Conservation (phyloP, 2,113 vertebrate species). For the Lipophrys pholis region DNA sequence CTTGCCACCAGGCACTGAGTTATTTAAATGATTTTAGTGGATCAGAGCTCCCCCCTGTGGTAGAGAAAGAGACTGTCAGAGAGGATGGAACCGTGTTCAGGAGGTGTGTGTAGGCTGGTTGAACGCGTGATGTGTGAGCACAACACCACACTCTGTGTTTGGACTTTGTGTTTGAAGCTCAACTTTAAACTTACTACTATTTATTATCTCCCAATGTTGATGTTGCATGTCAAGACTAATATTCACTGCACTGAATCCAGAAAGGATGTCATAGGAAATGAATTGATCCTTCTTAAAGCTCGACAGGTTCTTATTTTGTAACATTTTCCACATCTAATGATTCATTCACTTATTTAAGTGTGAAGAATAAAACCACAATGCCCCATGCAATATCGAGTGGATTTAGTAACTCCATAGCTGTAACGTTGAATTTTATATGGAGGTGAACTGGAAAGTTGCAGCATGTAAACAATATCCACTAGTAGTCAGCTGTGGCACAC, state of each 20-base stretch:
- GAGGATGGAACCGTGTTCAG: constrained; percentile 91
- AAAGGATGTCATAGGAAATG: too few species aligned
- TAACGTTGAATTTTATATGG: neutral
- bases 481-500: too few species aligned
- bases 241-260: too few species aligned
- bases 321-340: neutral
- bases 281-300: neutral
- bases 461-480: too few species aligned
- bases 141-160: neutral
- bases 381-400: neutral
- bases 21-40: constrained; percentile 85
- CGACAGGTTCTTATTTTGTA: neutral
- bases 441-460: neutral
- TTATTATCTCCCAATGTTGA: neutral
- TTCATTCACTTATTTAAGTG: neutral
- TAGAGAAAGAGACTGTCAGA: constrained; percentile 87
- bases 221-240: neutral
- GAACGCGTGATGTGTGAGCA: too few species aligned
- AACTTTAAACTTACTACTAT: neutral
- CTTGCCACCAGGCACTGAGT: constrained; percentile 84
- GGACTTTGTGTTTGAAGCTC: neutral
- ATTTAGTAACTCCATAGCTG: neutral
- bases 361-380: neutral
- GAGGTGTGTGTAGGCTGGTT: constrained; percentile 84
- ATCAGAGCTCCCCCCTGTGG: constrained; percentile 85